phyloP scores from a whole-genome alignment of 2,797 vertebrate species.

The Okamejei kenojei region DNA sequence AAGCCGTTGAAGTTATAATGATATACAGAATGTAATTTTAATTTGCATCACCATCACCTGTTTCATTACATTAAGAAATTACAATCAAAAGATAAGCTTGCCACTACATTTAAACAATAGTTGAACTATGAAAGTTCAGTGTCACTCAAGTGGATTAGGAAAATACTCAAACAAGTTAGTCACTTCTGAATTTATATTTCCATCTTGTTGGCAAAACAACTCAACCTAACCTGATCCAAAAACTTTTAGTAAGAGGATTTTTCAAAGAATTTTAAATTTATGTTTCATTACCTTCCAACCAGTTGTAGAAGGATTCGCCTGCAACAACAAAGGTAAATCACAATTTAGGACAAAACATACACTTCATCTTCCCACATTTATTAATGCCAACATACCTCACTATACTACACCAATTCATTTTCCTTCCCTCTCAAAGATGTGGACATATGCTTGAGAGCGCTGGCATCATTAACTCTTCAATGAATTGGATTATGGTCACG shows the following conservation, averaged over 20 bases:
- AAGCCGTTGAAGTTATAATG: not conserved
- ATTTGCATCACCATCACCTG: not conserved
- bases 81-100: slow-evolving; percentile 3
- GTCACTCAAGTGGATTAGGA: not conserved
- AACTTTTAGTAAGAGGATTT: not conserved
- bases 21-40: slow-evolving; percentile 9
- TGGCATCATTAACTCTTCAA: not conserved
- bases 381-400: not conserved
- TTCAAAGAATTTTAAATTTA: not conserved
- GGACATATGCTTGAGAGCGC: not conserved
- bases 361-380: not conserved
- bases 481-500: not conserved
- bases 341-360: not conserved
- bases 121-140: slow-evolving; percentile 6
- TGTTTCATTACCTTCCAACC: slow-evolving; percentile 79
- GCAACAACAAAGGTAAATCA: slow-evolving; percentile 36
- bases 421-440: not conserved
- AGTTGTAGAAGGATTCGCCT: slow-evolving; percentile 88
- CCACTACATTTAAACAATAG: not conserved
- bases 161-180: not conserved
- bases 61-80: slow-evolving; percentile 8
- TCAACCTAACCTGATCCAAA: not conserved
- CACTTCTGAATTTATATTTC: not conserved
- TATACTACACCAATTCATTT: not conserved
- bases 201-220: not conserved